A percentile compares a stretch with the other conserved stretches of the same genome.
phyloP scores from a whole-genome alignment of 1,140 invertebrate genomes.

The Theocolax elegans region DNA sequence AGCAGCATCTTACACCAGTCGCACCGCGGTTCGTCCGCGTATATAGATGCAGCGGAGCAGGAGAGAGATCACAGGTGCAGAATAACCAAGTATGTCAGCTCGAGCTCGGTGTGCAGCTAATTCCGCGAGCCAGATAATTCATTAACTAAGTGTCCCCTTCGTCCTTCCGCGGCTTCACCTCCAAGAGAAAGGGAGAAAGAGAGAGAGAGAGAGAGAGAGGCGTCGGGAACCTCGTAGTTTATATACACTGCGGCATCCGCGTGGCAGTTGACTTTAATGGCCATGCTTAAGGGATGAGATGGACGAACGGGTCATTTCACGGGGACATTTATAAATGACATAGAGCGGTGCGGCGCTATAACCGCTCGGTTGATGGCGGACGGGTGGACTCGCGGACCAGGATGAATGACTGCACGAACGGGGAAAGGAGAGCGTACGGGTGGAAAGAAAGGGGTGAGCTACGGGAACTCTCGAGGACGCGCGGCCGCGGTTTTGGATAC shows the following conservation, averaged over 20 bases:
- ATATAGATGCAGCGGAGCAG: no score
- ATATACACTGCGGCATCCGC: neutral
- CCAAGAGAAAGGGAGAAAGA: no score
- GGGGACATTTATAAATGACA: slow-evolving; percentile 67
- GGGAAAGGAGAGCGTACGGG: slow-evolving; percentile 7
- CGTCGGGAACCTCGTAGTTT: no score
- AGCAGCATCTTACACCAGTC: no score
- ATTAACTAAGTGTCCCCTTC: slow-evolving; percentile 53
- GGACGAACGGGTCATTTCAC: slow-evolving; percentile 66
- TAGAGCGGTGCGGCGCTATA: slow-evolving; percentile 58
- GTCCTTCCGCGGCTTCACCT: neutral
- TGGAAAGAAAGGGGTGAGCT: slow-evolving; percentile 35
- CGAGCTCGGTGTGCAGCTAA: slow-evolving; percentile 32
- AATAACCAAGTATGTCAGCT: no score
- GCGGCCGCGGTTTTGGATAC: slow-evolving; percentile 58
- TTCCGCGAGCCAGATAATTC: slow-evolving; percentile 51
- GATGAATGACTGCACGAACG: slow-evolving; percentile 17
- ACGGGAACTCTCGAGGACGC: slow-evolving; percentile 56
- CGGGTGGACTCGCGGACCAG: neutral
- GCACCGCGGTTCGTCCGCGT: no score
- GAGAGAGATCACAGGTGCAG: neutral
- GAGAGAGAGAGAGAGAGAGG: no score
- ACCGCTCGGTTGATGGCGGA: slow-evolving; percentile 57
- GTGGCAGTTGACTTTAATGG: slow-evolving; percentile 62
- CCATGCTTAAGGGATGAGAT: slow-evolving; percentile 64